Percentiles rank a stretch among this genome's conserved stretches.
Conservation (phyloP, 2,113 vertebrate species). For the Marmota monax region DNA sequence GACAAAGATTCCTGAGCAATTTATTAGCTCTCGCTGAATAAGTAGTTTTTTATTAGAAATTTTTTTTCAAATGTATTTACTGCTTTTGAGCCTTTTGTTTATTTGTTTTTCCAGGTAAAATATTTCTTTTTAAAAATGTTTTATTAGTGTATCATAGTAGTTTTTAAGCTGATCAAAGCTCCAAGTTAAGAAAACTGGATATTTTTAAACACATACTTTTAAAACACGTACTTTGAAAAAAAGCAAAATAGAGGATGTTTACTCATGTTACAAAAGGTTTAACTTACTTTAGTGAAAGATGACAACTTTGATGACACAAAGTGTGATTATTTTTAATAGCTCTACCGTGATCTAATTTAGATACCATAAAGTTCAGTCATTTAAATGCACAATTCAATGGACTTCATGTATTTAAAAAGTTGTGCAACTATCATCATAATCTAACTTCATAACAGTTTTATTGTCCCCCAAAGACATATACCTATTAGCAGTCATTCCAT, state of each 20-base stretch:
- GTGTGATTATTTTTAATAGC: not conserved
- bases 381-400: not conserved
- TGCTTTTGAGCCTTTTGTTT: too few relatives aligned
- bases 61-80: too few relatives aligned
- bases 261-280: not conserved
- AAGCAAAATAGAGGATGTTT: not conserved
- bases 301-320: not conserved
- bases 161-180: not conserved
- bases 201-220: not conserved
- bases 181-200: not conserved
- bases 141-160: too few relatives aligned
- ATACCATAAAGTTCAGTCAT: not conserved
- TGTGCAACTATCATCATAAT: not conserved
- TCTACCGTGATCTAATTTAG: constrained; percentile 9
- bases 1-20: not conserved
- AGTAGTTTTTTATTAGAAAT: not conserved
- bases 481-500: not conserved
- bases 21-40: constrained; percentile 11
- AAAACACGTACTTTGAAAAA: not conserved
- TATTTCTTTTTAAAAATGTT: too few relatives aligned
- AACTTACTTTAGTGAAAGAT: not conserved
- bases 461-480: not conserved
- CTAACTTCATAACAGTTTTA: not conserved
- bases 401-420: not conserved
- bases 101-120: too few relatives aligned